Evolutionary conservation across 2,797 vertebrate genomes (phyloP), one percentile per base, ranked within the genome.

Genomic region (Calcarius lapponicus): DNA sequence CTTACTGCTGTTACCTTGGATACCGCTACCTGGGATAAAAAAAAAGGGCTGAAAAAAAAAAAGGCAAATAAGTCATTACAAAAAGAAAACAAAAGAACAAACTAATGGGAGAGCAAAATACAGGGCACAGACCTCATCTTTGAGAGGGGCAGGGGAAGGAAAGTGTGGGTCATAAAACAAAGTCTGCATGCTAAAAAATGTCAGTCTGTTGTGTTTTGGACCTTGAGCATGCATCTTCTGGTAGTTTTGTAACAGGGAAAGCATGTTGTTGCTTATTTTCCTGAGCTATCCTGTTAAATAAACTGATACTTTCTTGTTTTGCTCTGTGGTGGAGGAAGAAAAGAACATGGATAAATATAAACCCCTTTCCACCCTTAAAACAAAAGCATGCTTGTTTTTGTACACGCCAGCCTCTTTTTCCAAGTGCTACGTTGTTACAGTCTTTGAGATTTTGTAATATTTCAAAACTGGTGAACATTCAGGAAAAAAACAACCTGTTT

Each of bases 1-100:
- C 89, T 79, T 74, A 40, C 66, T 93, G 92, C 88, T 95, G 97
- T 97, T 96, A 50, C 95, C 95, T 86, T 97, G 96, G 96, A 95
- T 93, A 97, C 95, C 0, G 4, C 25, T 86, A 69, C 92, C 84
- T 89, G 92, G 73, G 60, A 86, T 81, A n/a, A n/a, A n/a, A n/a
- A n/a, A n/a, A n/a, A n/a, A 85, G 66, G 65, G 75, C 40, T 29
- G n/a, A 25, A 42, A 29, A n/a, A 32, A 18, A 34, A 19, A 34
- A 31, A 20, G 4, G 9, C 15, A 40, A 93, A 47, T 29, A 65
- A 74, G 20, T 84, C 4, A 0, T 45, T 80, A n/a, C 25, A 40
- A 31, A 80, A 91, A 64, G 34, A 61, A 47, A 79, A 80, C 13
- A 40, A 47, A 74, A 67, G 32, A 34, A 4, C 9, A 14, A 48